Conservation (phyloP, 2,113 vertebrate species). For the Siniperca chuatsi region DNA sequence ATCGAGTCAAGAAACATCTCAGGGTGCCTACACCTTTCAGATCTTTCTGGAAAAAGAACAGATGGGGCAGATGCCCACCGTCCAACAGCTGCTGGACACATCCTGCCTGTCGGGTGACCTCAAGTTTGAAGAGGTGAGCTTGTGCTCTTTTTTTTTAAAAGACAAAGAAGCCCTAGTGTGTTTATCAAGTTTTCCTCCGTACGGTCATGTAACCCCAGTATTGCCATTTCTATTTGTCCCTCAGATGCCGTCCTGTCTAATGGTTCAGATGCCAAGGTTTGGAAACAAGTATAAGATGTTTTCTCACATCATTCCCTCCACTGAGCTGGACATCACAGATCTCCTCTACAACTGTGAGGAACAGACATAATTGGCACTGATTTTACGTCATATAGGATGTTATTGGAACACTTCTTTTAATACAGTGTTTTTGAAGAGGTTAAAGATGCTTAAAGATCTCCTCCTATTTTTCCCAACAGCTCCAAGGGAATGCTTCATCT, state of each 20-base stretch:
- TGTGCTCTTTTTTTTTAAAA: neutral
- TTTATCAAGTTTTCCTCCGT: neutral
- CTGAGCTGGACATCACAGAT: conserved; percentile 86
- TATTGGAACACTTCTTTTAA: neutral
- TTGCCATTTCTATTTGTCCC: neutral
- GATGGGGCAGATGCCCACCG: conserved; percentile 78
- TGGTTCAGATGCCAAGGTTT: conserved; percentile 89
- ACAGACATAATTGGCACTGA: neutral
- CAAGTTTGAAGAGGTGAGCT: conserved; percentile 85
- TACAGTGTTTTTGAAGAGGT: neutral
- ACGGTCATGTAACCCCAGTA: neutral
- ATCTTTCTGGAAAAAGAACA: conserved; percentile 86
- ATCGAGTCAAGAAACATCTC: conserved; percentile 73
- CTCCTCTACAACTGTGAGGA: conserved; percentile 84
- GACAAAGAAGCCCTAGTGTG: no score
- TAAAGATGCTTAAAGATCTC: neutral
- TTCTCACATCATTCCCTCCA: conserved; percentile 85
- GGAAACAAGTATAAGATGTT: conserved; percentile 89
- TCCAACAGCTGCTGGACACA: conserved; percentile 86
- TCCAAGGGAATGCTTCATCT: conserved; percentile 83
- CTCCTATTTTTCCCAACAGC: conserved; percentile 64
- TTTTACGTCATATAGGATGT: neutral
- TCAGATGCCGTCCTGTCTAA: conserved; percentile 84
- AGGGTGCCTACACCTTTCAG: conserved; percentile 86
- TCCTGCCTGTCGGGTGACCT: conserved; percentile 84